Conservation (phyloP, 2,113 vertebrate genomes). For the Pituophis catenifer region DNA sequence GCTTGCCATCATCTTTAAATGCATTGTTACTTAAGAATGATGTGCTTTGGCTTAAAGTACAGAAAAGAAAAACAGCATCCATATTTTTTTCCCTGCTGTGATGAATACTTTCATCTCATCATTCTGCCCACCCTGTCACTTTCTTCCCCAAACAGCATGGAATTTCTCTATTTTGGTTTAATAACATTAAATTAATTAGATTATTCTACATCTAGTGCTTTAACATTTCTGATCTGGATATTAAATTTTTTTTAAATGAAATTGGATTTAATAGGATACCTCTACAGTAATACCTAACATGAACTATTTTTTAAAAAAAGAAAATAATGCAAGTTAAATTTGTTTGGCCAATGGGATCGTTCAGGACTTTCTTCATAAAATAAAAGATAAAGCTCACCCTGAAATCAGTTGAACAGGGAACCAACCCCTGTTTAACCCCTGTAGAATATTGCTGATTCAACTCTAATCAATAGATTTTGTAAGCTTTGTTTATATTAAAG, state of each 20-base stretch:
- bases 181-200: not conserved
- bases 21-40: conserved; percentile 46
- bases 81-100: not conserved
- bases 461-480: not conserved
- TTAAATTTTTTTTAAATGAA: not conserved
- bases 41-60: conserved; percentile 50
- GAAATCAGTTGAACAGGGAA: not conserved
- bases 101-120: not conserved
- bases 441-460: not conserved
- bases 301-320: not conserved
- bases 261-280: not conserved
- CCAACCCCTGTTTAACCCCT: rapidly evolving
- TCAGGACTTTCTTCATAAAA: conserved; percentile 24
- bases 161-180: not conserved
- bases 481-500: conserved; percentile 1
- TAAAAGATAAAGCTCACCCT: conserved; percentile 23
- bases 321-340: not conserved
- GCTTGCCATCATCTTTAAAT: conserved; percentile 52
- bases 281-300: not conserved
- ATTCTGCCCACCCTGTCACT: not conserved
- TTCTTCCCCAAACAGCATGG: not conserved
- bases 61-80: not conserved
- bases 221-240: not conserved
- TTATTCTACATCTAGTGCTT: not conserved
- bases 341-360: not conserved